Conservation (phyloP, 2,797 vertebrate species). For the Hirundo rustica region DNA sequence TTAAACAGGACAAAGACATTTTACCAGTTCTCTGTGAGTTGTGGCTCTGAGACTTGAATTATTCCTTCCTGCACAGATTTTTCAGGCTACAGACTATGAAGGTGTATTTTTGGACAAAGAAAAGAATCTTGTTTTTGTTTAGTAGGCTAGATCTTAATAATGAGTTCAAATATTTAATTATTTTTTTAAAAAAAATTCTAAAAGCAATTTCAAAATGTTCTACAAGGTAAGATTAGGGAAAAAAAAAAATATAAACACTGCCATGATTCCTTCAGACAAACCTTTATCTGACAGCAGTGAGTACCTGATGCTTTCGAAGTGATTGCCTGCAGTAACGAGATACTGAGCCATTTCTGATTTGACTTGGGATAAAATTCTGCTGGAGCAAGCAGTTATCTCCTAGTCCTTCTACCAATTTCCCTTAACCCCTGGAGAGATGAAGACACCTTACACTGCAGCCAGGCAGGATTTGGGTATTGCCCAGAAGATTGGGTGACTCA, state of each 20-base stretch:
- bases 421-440: neutral
- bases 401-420: neutral
- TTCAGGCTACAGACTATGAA: neutral
- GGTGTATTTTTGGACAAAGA: neutral
- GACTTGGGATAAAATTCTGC: neutral
- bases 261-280: neutral
- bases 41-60: neutral
- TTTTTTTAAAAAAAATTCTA: neutral
- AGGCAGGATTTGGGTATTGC: neutral
- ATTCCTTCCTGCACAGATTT: neutral
- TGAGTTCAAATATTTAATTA: neutral
- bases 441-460: rapidly evolving
- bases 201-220: neutral
- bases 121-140: neutral
- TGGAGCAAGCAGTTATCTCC: neutral
- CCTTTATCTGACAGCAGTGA: neutral
- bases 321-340: neutral
- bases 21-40: neutral
- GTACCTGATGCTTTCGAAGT: neutral
- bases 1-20: neutral
- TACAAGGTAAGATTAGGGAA: neutral
- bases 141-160: neutral
- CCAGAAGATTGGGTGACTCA: neutral
- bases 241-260: too few species aligned
- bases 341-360: neutral